Conservation (phyloP, 2,113 vertebrate species). For the Semnornis frantzii region DNA sequence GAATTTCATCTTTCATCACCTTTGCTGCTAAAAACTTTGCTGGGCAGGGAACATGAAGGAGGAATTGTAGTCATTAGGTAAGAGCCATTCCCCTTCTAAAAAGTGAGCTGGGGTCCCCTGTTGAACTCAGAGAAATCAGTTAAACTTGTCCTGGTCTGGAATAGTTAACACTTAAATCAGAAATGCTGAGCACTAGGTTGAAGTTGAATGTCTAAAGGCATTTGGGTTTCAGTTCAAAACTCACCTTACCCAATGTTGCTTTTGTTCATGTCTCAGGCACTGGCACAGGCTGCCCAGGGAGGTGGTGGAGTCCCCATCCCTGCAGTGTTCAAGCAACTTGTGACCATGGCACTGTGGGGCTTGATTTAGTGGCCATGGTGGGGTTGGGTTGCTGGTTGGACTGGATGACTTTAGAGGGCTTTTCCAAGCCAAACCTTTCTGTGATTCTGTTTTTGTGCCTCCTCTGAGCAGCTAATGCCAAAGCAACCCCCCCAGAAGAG, state of each 20-base stretch:
- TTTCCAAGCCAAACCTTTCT: too few species aligned
- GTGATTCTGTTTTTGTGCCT: not conserved
- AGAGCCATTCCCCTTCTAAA: not conserved
- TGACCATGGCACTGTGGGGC: too few species aligned
- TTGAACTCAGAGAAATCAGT: not conserved
- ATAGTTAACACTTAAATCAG: not conserved
- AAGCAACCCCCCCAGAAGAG: not conserved
- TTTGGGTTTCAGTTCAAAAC: too few species aligned
- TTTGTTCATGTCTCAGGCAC: too few species aligned
- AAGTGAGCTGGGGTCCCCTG: not conserved
- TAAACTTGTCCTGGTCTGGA: not conserved
- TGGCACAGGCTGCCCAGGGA: too few species aligned
- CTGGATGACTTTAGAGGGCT: too few species aligned
- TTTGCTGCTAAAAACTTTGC: conserved; percentile 42
- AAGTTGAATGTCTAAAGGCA: too few species aligned
- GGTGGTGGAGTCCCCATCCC: too few species aligned
- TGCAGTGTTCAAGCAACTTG: too few species aligned
- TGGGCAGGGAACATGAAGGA: not conserved
- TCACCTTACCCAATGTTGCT: too few species aligned
- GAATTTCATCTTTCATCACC: not conserved
- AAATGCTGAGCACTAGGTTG: not conserved
- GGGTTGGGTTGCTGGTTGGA: too few species aligned
- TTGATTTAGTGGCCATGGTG: too few species aligned
- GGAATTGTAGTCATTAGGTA: not conserved
- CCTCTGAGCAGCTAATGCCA: not conserved